Evolutionary conservation across 2,888 invertebrate species (phyloP), one percentile per base, ranked within the genome.

Genomic region (Ganaspis brasiliensis): DNA sequence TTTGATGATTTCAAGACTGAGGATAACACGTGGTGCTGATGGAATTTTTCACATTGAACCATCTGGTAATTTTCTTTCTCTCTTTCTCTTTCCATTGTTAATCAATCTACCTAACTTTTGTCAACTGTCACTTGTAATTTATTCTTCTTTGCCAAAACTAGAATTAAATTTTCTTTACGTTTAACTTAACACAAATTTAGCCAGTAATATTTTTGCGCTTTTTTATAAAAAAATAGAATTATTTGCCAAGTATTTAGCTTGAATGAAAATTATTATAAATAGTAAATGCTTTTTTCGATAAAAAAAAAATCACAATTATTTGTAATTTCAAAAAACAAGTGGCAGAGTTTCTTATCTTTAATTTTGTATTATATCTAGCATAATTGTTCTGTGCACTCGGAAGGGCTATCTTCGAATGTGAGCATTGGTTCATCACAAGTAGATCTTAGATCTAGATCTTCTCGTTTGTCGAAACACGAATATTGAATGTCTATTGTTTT

Each of bases 41-140:
- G 97, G 97, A 0, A 93, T 96, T 3, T 94, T 98, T 81, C 93
- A 95, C 83, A 93, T 97, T 59, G 94, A 96, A 61, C 96, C 96
- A 1, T 92, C 92, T 0, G 84, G 90, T 90, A 81, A 88, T 89
- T 82, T 55, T 56, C 63, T 21, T 8, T 45, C 52, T 52, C 52
- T 26, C 1, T 16, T 67, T 24, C 21, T 76, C 45, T 49, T 52
- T 77, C 75, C n/a, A n/a, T n/a, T n/a, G n/a, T n/a, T n/a, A n/a
- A n/a, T n/a, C n/a, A n/a, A n/a, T n/a, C n/a, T n/a, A n/a, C n/a
- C n/a, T n/a, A n/a, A n/a, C n/a, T n/a, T 71, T 82, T 67, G 81
- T 79, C 79, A 80, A 82, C 85, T 85, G 88, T 85, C 86, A 87
- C 88, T 88, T 87, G 87, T 84, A 67, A 79, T 82, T 79, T 76